These are phyloP conservation scores for Barbus barbus DNA, from an alignment of 2,113 vertebrate species.

Conservation along the genomic window DNA sequence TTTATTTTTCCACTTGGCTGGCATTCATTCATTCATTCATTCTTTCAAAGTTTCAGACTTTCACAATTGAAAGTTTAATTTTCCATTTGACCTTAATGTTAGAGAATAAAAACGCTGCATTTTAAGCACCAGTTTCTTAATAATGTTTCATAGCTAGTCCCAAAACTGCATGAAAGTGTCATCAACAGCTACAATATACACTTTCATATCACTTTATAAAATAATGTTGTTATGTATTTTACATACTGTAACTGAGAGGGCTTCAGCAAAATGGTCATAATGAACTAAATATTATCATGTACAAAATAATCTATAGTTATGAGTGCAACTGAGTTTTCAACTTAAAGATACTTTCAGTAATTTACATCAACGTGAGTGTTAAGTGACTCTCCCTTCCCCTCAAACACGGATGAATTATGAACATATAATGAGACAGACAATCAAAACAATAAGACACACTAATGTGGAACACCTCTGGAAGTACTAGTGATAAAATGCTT, in stretches of 20 bases:
- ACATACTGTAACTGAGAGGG: constrained; percentile 53
- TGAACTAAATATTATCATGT: constrained; percentile 66
- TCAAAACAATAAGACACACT: constrained; percentile 27
- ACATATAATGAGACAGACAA: background rate
- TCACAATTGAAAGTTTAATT: background rate
- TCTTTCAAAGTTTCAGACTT: too few relatives aligned
- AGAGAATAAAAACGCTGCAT: background rate
- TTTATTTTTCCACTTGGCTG: too few relatives aligned
- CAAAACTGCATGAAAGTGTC: background rate
- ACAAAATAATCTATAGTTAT: constrained; percentile 69
- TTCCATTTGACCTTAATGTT: constrained; percentile 18
- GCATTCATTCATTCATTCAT: too few relatives aligned
- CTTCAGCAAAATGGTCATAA: constrained; percentile 54
- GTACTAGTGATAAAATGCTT: background rate
- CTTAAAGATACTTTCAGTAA: constrained; percentile 57
- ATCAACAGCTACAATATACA: constrained; percentile 46
- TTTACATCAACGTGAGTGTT: constrained; percentile 52
- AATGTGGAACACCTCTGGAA: background rate
- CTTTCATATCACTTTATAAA: constrained; percentile 49
- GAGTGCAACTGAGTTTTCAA: constrained; percentile 61
- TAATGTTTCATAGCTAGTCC: background rate
- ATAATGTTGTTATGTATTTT: constrained; percentile 60
- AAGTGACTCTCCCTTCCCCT: constrained; percentile 30
- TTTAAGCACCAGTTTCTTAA: background rate
- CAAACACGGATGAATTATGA: background rate